Evolutionary conservation across 2,888 invertebrate species (phyloP), one percentile per base, ranked within the genome.

Genomic region (Hypena proboscidalis): DNA sequence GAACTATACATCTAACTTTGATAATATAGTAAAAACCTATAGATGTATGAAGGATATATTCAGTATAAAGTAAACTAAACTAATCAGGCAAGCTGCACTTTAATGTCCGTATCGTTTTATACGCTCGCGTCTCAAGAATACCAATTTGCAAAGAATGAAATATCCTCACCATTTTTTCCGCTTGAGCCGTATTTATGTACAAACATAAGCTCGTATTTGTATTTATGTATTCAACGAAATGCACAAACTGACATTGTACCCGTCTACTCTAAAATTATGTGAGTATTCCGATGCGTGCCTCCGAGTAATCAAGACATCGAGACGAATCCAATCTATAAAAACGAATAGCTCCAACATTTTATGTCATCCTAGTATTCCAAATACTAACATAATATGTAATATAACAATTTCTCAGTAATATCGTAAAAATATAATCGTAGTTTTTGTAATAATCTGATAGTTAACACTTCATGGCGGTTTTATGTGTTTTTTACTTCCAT

Each of bases 391-490:
- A 23, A 58, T 41, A 13, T 4, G 19, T 32, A 17, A 40, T 38
- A 43, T 30, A 54, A 51, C 51, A 22, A 45, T 51, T 59, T 61
- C 49, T 36, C 17, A 35, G 36, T 37, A 40, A 56, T 56, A 63
- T 52, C 59, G 45, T 61, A 44, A 63, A 63, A 47, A 37, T 40
- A 43, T 45, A 47, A 58, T 62, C 25, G 46, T 13, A 11, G 11
- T 34, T 25, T 37, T 25, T 23, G 27, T 33, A 26, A 29, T 33
- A 37, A 14, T 52, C 41, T 47, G 40, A 63, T 55, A 45, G 59
- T 55, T 38, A 10, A 51, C 58, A 46, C 50, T 62, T 49, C 41
- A 62, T 60, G 59, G 36, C 44, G 5, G 20, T 56, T 58, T 59
- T 58, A 63, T 55, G 31, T 17, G 19, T 8, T n/a, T 62, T 56